Conservation (phyloP, 2,888 invertebrate species). For the Eristalinus sepulchralis region DNA sequence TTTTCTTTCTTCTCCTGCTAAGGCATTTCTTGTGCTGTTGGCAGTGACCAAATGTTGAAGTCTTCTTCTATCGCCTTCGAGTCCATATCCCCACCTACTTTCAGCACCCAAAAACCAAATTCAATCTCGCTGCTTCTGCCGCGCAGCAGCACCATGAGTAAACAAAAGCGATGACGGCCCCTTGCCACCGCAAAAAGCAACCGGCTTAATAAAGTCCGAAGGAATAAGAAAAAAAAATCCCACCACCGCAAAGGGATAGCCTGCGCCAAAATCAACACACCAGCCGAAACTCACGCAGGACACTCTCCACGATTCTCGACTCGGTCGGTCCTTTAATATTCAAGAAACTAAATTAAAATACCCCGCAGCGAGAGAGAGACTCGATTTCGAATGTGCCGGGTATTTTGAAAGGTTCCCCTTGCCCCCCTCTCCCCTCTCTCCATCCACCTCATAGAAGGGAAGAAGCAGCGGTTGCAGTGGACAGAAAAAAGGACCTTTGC, state of each 20-base stretch:
- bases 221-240: too few relatives aligned
- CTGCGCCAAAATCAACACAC: constrained; percentile 35
- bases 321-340: constrained; percentile 13
- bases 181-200: neutral
- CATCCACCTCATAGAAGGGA: neutral
- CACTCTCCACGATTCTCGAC: neutral
- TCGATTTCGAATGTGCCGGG: constrained; percentile 4
- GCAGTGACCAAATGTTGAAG: too few relatives aligned
- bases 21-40: too few relatives aligned
- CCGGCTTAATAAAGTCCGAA: neutral
- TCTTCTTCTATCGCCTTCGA: too few relatives aligned
- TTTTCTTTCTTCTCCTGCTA: too few relatives aligned
- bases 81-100: too few relatives aligned
- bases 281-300: neutral
- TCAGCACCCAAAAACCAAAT: too few relatives aligned
- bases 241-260: constrained; percentile 1
- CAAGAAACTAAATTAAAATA: constrained; percentile 51
- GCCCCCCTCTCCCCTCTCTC: neutral
- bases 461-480: neutral
- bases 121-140: too few relatives aligned
- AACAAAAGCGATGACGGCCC: neutral
- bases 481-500: constrained; percentile 9
- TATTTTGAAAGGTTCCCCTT: neutral
- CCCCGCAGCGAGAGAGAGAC: neutral
- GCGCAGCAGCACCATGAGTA: neutral